Conservation (phyloP, 2,113 vertebrate species). For the Saiga tatarica region DNA sequence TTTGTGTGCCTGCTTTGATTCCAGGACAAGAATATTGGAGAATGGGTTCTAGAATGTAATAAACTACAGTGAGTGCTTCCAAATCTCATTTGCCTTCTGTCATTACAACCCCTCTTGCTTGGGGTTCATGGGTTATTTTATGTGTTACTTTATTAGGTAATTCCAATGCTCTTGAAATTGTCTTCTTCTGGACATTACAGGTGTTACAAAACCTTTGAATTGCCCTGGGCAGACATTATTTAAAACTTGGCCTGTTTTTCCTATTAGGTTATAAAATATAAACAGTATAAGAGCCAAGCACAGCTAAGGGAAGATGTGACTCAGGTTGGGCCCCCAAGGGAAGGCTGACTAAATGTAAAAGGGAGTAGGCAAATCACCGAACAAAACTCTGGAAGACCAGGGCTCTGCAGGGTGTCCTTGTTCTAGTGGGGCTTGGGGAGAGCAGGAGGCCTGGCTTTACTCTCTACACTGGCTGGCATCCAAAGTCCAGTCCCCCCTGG, state of each 20-base stretch:
- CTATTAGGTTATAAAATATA: not conserved
- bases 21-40: slow-evolving; percentile 32
- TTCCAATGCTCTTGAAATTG: not conserved
- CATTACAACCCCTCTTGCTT: not conserved
- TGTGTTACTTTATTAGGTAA: not conserved
- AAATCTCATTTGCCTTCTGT: not conserved
- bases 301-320: not conserved
- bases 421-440: not conserved
- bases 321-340: not conserved
- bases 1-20: not conserved
- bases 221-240: not conserved
- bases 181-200: not conserved
- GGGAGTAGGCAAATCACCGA: not conserved
- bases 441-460: not conserved
- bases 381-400: not conserved
- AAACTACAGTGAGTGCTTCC: not conserved
- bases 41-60: slow-evolving; percentile 58
- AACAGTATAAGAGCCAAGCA: not conserved
- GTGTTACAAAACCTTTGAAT: not conserved
- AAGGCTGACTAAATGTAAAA: not conserved
- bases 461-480: not conserved
- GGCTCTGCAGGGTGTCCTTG: not conserved
- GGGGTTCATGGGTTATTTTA: not conserved
- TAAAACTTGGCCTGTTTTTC: not conserved
- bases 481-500: not conserved